These are phyloP conservation scores for Tenebrio molitor DNA, from an alignment of 1,140 invertebrate species.

Conservation along the genomic window DNA sequence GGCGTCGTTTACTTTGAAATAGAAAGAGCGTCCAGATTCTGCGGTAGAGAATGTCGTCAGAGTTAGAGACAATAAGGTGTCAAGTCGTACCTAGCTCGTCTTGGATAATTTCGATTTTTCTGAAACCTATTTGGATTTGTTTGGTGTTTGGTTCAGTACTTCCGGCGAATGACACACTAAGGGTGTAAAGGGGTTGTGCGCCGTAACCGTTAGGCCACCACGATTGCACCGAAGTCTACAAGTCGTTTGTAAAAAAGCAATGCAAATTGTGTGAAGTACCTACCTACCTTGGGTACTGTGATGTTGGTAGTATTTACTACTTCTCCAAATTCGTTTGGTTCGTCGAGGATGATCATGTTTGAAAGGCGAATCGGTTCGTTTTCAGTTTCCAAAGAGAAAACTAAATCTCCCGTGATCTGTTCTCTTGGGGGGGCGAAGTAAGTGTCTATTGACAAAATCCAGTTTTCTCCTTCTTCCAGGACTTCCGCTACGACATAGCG, in stretches of 20 bases:
- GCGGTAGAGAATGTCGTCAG: slow-evolving; percentile 24
- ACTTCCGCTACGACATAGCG: slow-evolving; percentile 67
- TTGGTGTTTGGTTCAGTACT: slow-evolving; percentile 58
- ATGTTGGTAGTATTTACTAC: slow-evolving; percentile 51
- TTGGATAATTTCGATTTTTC: slow-evolving; percentile 86
- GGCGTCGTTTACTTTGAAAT: slow-evolving; percentile 88
- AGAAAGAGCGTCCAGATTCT: slow-evolving; percentile 83
- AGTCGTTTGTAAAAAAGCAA: too few relatives aligned
- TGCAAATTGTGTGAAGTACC: slow-evolving; percentile 44
- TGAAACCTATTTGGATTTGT: slow-evolving; percentile 83
- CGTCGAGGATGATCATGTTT: slow-evolving; percentile 27
- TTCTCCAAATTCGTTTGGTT: slow-evolving; percentile 47
- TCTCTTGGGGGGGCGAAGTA: slow-evolving; percentile 51
- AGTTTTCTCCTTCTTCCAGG: slow-evolving; percentile 61
- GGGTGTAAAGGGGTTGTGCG: slow-evolving; percentile 81
- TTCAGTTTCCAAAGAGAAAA: slow-evolving; percentile 37
- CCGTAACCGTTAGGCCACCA: slow-evolving; percentile 99
- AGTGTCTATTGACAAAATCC: slow-evolving; percentile 65
- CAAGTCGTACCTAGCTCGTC: slow-evolving; percentile 60
- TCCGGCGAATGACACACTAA: slow-evolving; percentile 70
- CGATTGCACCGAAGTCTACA: slow-evolving; percentile 69
- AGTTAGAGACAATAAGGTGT: background rate
- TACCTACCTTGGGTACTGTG: slow-evolving; percentile 65
- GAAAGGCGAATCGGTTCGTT: slow-evolving; percentile 22
- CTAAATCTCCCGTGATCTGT: slow-evolving; percentile 31